Conservation (phyloP, 2,113 vertebrate genomes). For the Cercocebus atys region DNA sequence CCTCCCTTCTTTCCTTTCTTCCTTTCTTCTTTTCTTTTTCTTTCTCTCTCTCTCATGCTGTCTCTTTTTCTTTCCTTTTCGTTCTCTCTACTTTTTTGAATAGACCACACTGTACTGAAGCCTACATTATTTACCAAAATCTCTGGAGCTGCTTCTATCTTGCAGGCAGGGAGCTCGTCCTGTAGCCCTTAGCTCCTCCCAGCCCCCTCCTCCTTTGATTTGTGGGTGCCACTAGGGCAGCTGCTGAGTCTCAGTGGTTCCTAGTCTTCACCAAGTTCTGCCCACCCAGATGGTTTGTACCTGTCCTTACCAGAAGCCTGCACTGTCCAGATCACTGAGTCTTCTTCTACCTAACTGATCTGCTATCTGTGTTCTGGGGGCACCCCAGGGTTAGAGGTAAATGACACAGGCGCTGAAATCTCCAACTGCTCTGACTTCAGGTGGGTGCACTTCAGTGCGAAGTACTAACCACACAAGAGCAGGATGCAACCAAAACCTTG, state of each 20-base stretch:
- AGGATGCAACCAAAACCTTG: not conserved
- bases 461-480: not conserved
- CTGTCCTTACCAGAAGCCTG: not conserved
- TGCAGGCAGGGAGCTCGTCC: not conserved
- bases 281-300: not conserved
- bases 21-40: too few relatives aligned
- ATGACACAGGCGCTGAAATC: not conserved
- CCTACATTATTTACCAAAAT: not conserved
- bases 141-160: not conserved
- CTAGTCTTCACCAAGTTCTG: not conserved
- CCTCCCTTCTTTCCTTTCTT: too few relatives aligned
- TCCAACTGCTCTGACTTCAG: not conserved
- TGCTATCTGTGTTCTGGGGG: not conserved
- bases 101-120: not conserved
- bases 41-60: not conserved
- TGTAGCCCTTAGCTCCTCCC: not conserved
- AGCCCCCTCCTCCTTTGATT: not conserved
- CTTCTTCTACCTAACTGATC: too few relatives aligned
- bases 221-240: not conserved
- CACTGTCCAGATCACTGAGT: too few relatives aligned
- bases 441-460: not conserved
- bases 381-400: not conserved
- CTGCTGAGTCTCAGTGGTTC: not conserved
- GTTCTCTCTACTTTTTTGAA: not conserved
- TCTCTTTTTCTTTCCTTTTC: not conserved